Evolutionary conservation across 2,797 vertebrate genomes (phyloP).

Genomic region (Pipistrellus kuhlii): DNA sequence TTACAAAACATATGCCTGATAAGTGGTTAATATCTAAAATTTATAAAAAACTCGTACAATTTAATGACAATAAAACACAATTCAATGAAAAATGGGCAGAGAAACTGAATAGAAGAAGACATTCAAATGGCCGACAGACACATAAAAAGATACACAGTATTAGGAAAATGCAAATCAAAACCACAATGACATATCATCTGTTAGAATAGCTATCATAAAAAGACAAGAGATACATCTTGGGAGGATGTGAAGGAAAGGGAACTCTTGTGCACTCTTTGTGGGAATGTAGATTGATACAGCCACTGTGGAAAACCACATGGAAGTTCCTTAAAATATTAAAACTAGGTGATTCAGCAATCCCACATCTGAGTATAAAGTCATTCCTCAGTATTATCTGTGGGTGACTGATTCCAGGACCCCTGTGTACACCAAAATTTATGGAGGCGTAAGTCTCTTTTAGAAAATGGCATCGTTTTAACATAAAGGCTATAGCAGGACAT

Average conservation of each 20-base stretch:
- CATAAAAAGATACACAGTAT: neutral
- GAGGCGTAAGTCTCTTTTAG: neutral
- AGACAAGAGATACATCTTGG: neutral
- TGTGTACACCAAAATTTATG: neutral
- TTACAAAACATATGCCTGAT: neutral
- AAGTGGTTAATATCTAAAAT: neutral
- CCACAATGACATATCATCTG: neutral
- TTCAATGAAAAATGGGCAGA: neutral
- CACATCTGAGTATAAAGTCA: neutral
- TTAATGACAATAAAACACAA: neutral
- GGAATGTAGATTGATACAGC: neutral
- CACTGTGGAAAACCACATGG: neutral
- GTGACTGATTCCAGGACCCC: neutral
- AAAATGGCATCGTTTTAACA: neutral
- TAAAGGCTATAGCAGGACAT: neutral
- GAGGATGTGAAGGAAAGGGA: neutral
- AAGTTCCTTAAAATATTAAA: neutral
- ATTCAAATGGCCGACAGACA: neutral
- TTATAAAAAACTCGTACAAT: neutral
- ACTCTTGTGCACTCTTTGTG: neutral
- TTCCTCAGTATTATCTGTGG: neutral
- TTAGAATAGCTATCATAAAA: neutral
- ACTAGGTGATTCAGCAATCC: neutral
- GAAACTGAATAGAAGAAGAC: neutral
- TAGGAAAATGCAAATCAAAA: neutral